Percentiles rank a stretch among this genome's conserved stretches.
Conservation (phyloP, 64 coral and sea anemone genomes). For the Acropora tenuis region DNA sequence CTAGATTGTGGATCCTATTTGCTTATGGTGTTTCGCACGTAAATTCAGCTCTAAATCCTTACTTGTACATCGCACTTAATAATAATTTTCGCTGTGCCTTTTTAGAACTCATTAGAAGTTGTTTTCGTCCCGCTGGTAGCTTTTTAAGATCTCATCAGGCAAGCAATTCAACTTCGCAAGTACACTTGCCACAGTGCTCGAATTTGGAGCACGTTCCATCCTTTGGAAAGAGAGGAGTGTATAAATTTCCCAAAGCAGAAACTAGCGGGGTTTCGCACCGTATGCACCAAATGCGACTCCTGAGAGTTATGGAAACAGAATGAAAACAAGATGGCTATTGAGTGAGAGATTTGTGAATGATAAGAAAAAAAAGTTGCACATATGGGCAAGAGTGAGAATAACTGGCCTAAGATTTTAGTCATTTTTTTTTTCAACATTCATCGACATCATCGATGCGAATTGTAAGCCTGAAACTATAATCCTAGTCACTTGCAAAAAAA, state of each 20-base stretch:
- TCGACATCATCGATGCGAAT: too few relatives aligned
- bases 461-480: too few relatives aligned
- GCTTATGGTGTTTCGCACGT: constrained; percentile 64
- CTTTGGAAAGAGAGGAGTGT: constrained; percentile 11
- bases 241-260: not conserved
- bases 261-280: not conserved
- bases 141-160: not conserved
- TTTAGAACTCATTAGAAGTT: constrained; percentile 19
- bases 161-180: not conserved
- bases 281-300: not conserved
- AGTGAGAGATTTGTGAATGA: not conserved
- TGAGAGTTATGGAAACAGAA: not conserved
- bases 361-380: not conserved
- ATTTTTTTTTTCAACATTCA: too few relatives aligned
- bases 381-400: too few relatives aligned
- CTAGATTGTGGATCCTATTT: not conserved
- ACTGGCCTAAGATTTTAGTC: too few relatives aligned
- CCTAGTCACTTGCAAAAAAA: too few relatives aligned
- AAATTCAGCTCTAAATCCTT: constrained; percentile 76
- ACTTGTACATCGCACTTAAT: constrained; percentile 74
- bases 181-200: not conserved
- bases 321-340: too few relatives aligned
- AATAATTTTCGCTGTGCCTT: constrained; percentile 67
- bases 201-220: not conserved
- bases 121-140: not conserved